Percentiles rank a stretch among this genome's conserved stretches.
Conservation (phyloP, 2,888 invertebrate genomes). For the Petrolisthes manimaculis region DNA sequence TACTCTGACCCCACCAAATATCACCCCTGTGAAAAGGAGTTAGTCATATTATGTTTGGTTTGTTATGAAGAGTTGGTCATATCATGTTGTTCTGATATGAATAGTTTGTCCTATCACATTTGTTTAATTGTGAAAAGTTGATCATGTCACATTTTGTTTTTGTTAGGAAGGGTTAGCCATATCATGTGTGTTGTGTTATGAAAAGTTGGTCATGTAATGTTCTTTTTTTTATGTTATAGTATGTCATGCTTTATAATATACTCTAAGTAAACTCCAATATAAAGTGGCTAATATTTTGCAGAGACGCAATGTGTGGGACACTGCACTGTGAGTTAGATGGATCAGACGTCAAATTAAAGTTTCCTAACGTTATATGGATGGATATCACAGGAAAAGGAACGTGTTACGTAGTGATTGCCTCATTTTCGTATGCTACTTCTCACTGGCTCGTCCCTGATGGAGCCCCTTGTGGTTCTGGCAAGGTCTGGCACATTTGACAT, state of each 20-base stretch:
- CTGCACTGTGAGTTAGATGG: neutral
- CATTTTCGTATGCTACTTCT: neutral
- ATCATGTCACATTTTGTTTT: too few relatives aligned
- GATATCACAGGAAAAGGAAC: neutral
- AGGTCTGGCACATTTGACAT: slow-evolving; percentile 75
- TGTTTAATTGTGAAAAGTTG: too few relatives aligned
- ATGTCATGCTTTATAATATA: too few relatives aligned
- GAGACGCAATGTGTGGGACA: neutral
- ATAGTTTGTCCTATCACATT: too few relatives aligned
- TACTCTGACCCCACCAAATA: neutral
- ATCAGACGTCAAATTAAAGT: neutral
- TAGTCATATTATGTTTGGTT: neutral
- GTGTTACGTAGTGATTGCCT: neutral
- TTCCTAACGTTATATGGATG: neutral
- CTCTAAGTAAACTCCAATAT: too few relatives aligned
- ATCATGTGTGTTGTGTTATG: too few relatives aligned
- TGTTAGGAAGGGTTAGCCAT: too few relatives aligned
- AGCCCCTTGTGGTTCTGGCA: slow-evolving; percentile 86
- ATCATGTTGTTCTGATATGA: too few relatives aligned
- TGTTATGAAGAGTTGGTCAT: neutral
- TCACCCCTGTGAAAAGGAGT: neutral
- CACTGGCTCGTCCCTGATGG: slow-evolving; percentile 90
- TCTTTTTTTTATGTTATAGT: too few relatives aligned
- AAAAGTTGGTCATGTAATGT: too few relatives aligned
- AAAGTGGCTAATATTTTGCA: neutral